Evolutionary conservation across 2,113 vertebrate species (phyloP).

Genomic region (Mellivora capensis): DNA sequence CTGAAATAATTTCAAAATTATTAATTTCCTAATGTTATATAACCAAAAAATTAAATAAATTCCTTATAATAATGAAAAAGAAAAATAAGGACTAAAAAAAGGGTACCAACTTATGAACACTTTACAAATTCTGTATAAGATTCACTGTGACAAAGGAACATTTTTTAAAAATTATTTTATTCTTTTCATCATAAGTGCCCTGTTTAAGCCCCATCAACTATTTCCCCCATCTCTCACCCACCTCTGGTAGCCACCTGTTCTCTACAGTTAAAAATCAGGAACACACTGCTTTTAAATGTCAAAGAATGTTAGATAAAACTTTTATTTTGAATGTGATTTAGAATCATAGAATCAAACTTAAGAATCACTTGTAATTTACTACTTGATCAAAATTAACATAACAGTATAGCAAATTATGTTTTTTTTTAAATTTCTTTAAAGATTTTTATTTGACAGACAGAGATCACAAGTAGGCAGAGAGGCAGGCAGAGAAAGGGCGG

Average conservation of each 20-base stretch:
- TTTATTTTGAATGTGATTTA: slow-evolving; percentile 71
- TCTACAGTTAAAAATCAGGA: neutral
- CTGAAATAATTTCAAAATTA: slow-evolving; percentile 24
- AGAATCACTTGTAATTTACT: slow-evolving; percentile 58
- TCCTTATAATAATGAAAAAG: neutral
- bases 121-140: neutral
- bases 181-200: neutral
- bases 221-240: neutral
- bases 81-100: neutral
- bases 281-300: slow-evolving; percentile 24
- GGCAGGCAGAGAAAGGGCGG: too few relatives aligned
- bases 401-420: slow-evolving; percentile 45
- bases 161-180: neutral
- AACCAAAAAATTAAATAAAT: slow-evolving; percentile 14
- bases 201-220: neutral
- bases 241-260: neutral
- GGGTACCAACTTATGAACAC: neutral
- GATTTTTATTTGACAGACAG: too few relatives aligned
- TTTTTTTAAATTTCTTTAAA: too few relatives aligned
- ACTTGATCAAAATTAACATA: slow-evolving; percentile 63
- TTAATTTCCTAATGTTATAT: slow-evolving; percentile 9
- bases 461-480: too few relatives aligned
- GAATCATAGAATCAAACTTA: slow-evolving; percentile 29
- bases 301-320: slow-evolving; percentile 49
- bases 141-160: slow-evolving; percentile 33